A percentile compares a stretch with the other conserved stretches of the same genome.
Conservation (phyloP, 1,140 invertebrate genomes). For the Drosophila auraria region DNA sequence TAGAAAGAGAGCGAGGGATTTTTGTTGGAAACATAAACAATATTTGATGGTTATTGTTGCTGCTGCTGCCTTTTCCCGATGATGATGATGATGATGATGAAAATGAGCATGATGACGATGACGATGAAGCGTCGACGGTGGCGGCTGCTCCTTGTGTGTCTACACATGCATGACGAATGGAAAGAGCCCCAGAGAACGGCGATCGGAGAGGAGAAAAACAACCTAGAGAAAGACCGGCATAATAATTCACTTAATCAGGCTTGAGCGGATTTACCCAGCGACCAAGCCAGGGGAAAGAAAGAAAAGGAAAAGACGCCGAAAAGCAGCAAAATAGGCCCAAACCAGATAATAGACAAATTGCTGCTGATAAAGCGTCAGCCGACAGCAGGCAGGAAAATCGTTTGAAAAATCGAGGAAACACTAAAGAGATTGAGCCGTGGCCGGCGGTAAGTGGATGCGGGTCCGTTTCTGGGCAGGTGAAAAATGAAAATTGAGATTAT, state of each 20-base stretch:
- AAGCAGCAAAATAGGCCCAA: constrained; percentile 51
- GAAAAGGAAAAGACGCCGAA: constrained; percentile 4
- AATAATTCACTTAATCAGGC: constrained; percentile 81
- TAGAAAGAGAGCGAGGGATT: constrained; percentile 70
- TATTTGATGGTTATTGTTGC: constrained; percentile 66
- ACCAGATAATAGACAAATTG: constrained; percentile 76
- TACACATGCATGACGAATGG: constrained; percentile 77
- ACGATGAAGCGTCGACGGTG: constrained; percentile 33
- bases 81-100: constrained; percentile 11
- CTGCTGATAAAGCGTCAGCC: constrained; percentile 66
- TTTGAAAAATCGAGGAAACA: constrained; percentile 10
- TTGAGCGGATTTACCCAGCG: constrained; percentile 74
- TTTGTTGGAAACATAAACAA: constrained; percentile 80
- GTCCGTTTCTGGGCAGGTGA: constrained; percentile 72
- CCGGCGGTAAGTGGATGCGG: constrained; percentile 72
- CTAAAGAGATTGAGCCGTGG: constrained; percentile 16
- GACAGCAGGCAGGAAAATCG: constrained; percentile 32
- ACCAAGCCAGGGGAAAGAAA: constrained; percentile 24
- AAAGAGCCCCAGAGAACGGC: constrained; percentile 19
- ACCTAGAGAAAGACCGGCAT: constrained; percentile 44
- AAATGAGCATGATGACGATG: constrained; percentile 25
- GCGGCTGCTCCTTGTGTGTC: constrained; percentile 73
- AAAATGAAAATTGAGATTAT: constrained; percentile 81
- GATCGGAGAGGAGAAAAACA: background rate
- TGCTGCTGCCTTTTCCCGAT: constrained; percentile 30